These are phyloP conservation scores for Acleris laterana DNA, from an alignment of 2,888 invertebrate genomes.

Conservation along the genomic window DNA sequence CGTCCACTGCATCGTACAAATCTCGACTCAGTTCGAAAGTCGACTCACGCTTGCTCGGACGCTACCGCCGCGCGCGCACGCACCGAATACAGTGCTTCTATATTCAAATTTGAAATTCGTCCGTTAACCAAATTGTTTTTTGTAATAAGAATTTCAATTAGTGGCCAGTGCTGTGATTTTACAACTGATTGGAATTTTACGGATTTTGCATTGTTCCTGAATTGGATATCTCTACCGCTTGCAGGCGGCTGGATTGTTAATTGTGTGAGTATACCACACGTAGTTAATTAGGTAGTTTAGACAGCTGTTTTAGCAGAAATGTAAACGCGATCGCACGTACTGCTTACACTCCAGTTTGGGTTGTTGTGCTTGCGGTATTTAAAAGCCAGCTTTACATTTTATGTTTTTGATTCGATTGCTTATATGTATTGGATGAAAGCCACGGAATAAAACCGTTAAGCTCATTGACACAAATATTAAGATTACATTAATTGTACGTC, in stretches of 20 bases:
- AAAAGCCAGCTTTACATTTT: background rate
- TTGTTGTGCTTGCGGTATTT: background rate
- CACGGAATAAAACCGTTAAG: background rate
- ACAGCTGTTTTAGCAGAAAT: conserved; percentile 10
- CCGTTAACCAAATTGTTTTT: conserved; percentile 42
- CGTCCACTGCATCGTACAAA: conserved; percentile 51
- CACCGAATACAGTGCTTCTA: conserved; percentile 57
- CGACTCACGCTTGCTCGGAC: conserved; percentile 69
- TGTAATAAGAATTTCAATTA: conserved; percentile 42
- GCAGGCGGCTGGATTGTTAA: conserved; percentile 62
- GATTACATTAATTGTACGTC: background rate
- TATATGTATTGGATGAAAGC: background rate
- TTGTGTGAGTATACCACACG: conserved; percentile 64
- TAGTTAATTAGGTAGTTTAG: conserved; percentile 24
- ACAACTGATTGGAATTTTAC: conserved; percentile 53
- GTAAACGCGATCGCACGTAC: background rate
- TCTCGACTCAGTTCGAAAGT: conserved; percentile 76
- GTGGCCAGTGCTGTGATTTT: conserved; percentile 71
- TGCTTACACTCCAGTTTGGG: background rate
- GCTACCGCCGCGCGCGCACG: conserved; percentile 56
- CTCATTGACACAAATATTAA: background rate
- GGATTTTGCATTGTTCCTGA: conserved; percentile 55
- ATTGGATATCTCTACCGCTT: conserved; percentile 56
- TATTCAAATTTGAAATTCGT: conserved; percentile 54
- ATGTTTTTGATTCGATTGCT: background rate